phyloP scores from a whole-genome alignment of 2,113 vertebrate genomes.

The Antechinus stuartii region DNA sequence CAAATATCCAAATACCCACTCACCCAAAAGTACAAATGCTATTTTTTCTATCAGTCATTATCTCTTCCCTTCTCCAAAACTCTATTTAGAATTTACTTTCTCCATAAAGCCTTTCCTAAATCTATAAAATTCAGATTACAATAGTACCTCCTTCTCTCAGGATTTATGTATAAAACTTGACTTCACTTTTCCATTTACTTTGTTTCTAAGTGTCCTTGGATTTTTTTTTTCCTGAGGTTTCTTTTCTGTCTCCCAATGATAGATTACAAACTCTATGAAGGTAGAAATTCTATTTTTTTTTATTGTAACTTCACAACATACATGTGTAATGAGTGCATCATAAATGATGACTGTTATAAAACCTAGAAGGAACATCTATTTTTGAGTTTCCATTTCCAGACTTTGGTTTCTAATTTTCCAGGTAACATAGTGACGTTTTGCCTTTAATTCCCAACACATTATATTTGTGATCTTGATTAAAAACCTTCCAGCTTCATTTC shows the following conservation, averaged over 20 bases:
- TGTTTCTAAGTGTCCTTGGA: conserved; percentile 19
- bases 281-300: background rate
- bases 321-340: conserved; percentile 24
- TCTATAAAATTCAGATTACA: background rate
- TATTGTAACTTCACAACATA: background rate
- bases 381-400: conserved; percentile 45
- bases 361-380: conserved; percentile 36
- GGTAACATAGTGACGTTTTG: background rate
- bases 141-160: background rate
- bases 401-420: background rate
- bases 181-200: conserved; percentile 20
- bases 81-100: background rate
- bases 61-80: conserved; percentile 28
- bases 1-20: background rate
- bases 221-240: background rate
- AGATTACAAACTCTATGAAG: conserved; percentile 24
- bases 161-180: background rate
- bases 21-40: background rate
- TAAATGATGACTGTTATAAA: conserved; percentile 53
- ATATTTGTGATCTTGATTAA: background rate
- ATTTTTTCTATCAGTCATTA: background rate
- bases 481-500: background rate
- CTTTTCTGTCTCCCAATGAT: background rate
- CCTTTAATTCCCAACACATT: background rate
- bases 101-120: conserved; percentile 9